Conservation (phyloP, 1,140 invertebrate genomes). For the Plodia interpunctella region DNA sequence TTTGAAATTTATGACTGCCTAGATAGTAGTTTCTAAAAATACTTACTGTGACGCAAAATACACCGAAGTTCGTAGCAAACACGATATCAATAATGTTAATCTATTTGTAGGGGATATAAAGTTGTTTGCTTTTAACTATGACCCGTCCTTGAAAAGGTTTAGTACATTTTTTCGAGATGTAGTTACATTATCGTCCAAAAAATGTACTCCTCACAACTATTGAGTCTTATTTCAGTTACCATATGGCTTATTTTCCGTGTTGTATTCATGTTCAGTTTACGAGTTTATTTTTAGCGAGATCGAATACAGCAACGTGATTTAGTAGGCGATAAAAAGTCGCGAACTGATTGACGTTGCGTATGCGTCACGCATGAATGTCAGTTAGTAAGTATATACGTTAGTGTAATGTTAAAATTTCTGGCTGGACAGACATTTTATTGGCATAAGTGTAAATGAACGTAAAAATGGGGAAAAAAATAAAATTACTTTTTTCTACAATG, state of each 20-base stretch:
- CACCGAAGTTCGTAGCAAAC: conserved; percentile 44
- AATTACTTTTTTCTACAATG: too few species aligned
- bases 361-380: background rate
- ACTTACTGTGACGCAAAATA: conserved; percentile 46
- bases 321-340: conserved; percentile 33
- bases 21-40: conserved; percentile 29
- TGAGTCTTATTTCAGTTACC: background rate
- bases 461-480: too few species aligned
- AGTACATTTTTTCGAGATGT: conserved; percentile 13
- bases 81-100: conserved; percentile 44
- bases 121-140: conserved; percentile 48
- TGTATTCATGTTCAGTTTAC: conserved; percentile 35
- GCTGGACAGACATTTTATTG: too few species aligned
- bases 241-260: background rate
- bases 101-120: conserved; percentile 49
- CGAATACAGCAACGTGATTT: conserved; percentile 39
- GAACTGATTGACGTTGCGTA: conserved; percentile 31
- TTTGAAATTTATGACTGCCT: conserved; percentile 13
- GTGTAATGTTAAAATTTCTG: conserved; percentile 19
- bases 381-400: background rate
- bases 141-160: conserved; percentile 52
- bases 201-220: conserved; percentile 20
- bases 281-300: conserved; percentile 40
- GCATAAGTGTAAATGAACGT: too few species aligned
- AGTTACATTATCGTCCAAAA: conserved; percentile 7